Evolutionary conservation across 2,888 invertebrate genomes (phyloP), one percentile per base, ranked within the genome.

Genomic region (Nysson spinosus): DNA sequence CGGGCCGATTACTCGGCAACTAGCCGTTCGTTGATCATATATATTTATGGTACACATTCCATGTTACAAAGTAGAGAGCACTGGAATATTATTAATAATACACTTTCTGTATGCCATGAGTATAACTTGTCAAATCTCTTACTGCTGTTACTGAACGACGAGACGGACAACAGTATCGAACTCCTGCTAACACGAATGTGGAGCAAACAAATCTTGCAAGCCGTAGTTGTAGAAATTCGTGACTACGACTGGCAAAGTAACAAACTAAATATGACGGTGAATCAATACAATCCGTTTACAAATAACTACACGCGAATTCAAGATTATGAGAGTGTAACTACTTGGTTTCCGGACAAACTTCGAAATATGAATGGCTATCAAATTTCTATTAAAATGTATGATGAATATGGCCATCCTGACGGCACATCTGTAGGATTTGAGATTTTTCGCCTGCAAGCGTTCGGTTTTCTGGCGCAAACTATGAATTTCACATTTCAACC

Each of bases 281-380:
- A 39, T 20, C 28, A 28, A 12, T 50, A 28, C n/a, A 7, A 40
- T 7, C 30, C 30, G 3, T 50, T 50, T 7, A 4, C 16, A 1
- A 20, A 50, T 2, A 16, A 4, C 3, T 24, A 24, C 24, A 6
- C 9, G 6, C 2, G 19, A 17, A 7, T 6, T 11, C 4, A 7
- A 1, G 26, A 40, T 32, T 5, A 4, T 3, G 6, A 2, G 4
- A 22, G 0, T 0, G 3, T 6, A 1, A 7, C 32, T 3, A 1
- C n/a, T 3, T 51, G 40, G 40, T 51, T 34, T 12, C 6, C 34
- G 3, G 7, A 19, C 20, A 43, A 52, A 43, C 1, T 43, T 1
- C 4, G 1, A 4, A 35, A 52, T 1, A 24, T 43, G 19, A 9
- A 52, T n/a, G n/a, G n/a, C n/a, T 0, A 4, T 0, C 17, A 17